Conservation (phyloP, 2,797 vertebrate genomes). For the Tarsius wallacei region DNA sequence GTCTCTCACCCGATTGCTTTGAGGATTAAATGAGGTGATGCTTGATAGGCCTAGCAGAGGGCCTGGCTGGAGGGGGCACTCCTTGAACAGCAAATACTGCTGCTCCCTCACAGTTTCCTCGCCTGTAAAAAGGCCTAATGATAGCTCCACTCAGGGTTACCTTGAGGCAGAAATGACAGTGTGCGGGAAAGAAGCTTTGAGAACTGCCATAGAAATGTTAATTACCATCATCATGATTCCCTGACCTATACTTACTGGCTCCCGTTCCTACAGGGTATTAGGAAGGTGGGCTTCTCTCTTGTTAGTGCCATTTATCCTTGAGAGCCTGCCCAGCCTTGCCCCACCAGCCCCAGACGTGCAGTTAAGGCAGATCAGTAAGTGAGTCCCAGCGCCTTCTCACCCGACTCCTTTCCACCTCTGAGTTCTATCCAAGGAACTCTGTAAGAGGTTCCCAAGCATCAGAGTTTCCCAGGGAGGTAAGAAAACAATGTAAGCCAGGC, state of each 20-base stretch:
- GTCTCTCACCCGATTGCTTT: accelerated
- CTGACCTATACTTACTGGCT: not conserved
- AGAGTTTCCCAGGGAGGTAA: not conserved
- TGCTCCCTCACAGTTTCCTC: not conserved
- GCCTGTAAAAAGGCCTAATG: conserved; percentile 30
- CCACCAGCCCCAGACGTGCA: accelerated
- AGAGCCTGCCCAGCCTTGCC: not conserved
- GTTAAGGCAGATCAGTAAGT: not conserved
- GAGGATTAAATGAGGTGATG: not conserved
- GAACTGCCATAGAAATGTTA: not conserved
- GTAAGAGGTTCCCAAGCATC: not conserved
- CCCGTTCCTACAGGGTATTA: not conserved
- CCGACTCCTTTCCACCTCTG: not conserved
- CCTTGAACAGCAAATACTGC: not conserved
- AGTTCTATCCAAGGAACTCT: not conserved
- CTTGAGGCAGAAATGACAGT: not conserved
- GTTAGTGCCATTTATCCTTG: not conserved
- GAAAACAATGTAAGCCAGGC: not conserved
- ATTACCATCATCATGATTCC: not conserved
- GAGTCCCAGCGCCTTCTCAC: not conserved
- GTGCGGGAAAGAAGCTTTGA: not conserved
- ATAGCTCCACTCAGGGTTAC: not conserved
- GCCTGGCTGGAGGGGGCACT: not conserved
- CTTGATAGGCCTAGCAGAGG: not conserved
- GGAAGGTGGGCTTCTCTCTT: conserved; percentile 8